These are phyloP conservation scores for Phengaris alcon DNA, from an alignment of 2,888 invertebrate species.

Conservation along the genomic window DNA sequence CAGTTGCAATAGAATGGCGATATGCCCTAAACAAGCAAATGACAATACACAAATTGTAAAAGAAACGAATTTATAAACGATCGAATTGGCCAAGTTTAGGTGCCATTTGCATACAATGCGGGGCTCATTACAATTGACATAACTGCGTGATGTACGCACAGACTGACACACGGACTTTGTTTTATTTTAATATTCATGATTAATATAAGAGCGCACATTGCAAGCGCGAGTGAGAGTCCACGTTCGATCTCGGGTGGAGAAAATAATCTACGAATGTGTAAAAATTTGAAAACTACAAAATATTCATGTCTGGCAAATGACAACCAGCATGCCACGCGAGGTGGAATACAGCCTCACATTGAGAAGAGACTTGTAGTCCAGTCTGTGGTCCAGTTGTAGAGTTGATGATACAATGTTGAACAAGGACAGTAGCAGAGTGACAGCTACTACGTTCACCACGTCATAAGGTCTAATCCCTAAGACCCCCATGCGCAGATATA, in stretches of 20 bases:
- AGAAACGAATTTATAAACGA: constrained; percentile 29
- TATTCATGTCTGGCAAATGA: too few species aligned
- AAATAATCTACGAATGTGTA: too few species aligned
- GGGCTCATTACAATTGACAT: constrained; percentile 63
- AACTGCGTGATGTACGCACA: constrained; percentile 44
- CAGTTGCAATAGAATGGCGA: neutral
- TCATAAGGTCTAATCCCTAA: neutral
- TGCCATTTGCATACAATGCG: constrained; percentile 68
- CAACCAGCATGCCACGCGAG: too few species aligned
- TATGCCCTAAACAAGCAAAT: constrained; percentile 24
- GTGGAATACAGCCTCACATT: neutral
- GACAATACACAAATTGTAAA: constrained; percentile 21
- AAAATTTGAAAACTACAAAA: too few species aligned
- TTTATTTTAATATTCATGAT: constrained; percentile 9
- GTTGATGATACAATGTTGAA: neutral
- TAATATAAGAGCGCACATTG: neutral
- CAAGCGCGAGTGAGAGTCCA: neutral
- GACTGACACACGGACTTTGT: constrained; percentile 21
- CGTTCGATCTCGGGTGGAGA: neutral
- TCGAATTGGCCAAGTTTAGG: constrained; percentile 34
- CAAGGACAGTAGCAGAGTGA: neutral
- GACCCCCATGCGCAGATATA: too few species aligned
- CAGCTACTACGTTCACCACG: neutral
- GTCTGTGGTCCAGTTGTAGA: neutral
- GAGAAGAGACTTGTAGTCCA: neutral